Evolutionary conservation across 2,113 vertebrate species (phyloP).

Genomic region (Puffinus mauretanicus): DNA sequence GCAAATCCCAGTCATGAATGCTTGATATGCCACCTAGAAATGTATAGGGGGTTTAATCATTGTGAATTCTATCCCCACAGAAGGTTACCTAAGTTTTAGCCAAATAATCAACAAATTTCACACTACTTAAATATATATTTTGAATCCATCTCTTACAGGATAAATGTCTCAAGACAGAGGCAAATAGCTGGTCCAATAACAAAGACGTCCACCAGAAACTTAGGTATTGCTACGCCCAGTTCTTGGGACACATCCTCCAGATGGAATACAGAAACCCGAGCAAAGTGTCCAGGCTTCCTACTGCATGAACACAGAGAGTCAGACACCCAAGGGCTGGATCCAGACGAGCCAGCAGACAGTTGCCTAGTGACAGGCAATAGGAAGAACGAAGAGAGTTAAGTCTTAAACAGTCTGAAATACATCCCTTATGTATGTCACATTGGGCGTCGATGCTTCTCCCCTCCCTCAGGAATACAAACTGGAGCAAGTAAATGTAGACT

Average conservation of each 20-base stretch:
- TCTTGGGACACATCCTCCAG: not conserved
- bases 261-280: not conserved
- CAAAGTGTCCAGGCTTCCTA: not conserved
- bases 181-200: not conserved
- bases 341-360: not conserved
- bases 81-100: not conserved
- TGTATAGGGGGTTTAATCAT: rapidly evolving
- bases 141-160: not conserved
- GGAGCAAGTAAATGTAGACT: not conserved
- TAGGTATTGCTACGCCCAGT: not conserved
- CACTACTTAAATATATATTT: not conserved
- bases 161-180: not conserved
- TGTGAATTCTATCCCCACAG: not conserved
- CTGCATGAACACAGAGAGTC: not conserved
- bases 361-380: not conserved
- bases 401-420: not conserved
- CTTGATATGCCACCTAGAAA: not conserved
- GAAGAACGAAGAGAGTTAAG: not conserved
- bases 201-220: not conserved
- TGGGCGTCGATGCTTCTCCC: not conserved
- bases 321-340: not conserved
- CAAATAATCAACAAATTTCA: not conserved
- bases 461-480: not conserved
- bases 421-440: not conserved
- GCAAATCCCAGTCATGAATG: not conserved